Base-by-base conservation (phyloP, 2,797 vertebrate genomes). In the Acipenser transmontanus region DNA sequence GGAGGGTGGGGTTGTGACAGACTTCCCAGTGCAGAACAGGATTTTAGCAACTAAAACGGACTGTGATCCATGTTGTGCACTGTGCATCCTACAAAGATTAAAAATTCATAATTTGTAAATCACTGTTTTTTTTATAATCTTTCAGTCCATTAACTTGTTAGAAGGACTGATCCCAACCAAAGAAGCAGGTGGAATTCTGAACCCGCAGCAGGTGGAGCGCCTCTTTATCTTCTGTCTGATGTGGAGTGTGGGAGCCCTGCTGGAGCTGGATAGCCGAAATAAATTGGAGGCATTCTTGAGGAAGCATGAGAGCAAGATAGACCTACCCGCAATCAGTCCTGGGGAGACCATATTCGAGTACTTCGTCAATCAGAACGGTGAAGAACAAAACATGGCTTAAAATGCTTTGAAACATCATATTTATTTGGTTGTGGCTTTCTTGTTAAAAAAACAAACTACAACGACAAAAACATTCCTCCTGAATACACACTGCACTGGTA, bases 171-270 rank as follows among this genome's bases (percentile, higher is more conserved):
- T 90, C 73, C 85, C 86, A 9, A 70, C 73, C 0, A 88, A 87
- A 70, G 81, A 88, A 81, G 82, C 80, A 77, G 77, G 78, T 1
- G 81, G 78, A 8, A 14, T 83, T 69, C 70, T 82, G 34, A 34
- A 34, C 34, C 34, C 3, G 34, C 68, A 56, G 1, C 85, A 81
- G 64, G 80, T 90, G 66, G 80, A 85, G 49, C 87, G 78, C 65
- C 65, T 90, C 59, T 90, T 90, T 72, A 81, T 70, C 47, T 90
- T 90, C 66, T 78, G 80, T 65, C 51, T 90, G 0, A 90, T 90
- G 85, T 90, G 88, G 88, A 90, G 87, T 76, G 78, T 90, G 68
- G 88, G 88, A 57, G 84, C 85, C 49, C 84, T 87, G 66, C 64
- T 91, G 71, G 88, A 91, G 65, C 0, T 88, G 60, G 86, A 91